Evolutionary conservation across 2,113 vertebrate genomes (phyloP).

Genomic region (Tachuris rubrigastra): DNA sequence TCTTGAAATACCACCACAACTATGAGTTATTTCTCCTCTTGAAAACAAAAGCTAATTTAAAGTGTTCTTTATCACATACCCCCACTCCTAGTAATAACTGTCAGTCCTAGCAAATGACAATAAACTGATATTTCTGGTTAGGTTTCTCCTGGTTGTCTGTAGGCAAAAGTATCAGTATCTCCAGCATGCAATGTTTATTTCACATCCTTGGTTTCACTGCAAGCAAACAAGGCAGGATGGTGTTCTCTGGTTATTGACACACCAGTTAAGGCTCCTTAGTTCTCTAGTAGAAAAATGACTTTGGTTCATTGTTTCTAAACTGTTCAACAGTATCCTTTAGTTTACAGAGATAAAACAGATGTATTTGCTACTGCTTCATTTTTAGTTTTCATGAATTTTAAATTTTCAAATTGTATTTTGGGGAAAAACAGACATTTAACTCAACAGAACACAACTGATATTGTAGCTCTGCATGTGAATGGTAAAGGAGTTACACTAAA

Average conservation of each 20-base stretch:
- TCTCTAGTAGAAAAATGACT: background rate
- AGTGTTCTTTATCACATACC: background rate
- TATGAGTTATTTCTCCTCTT: background rate
- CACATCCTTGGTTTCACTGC: background rate
- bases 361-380: background rate
- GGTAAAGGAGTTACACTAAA: background rate
- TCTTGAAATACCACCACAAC: background rate
- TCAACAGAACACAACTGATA: background rate
- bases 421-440: background rate
- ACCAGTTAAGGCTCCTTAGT: background rate
- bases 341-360: background rate
- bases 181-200: background rate
- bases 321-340: background rate
- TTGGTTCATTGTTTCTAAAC: background rate
- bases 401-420: background rate
- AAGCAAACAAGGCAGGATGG: background rate
- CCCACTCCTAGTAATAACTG: background rate
- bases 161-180: background rate
- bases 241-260: background rate
- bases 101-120: slow-evolving; percentile 1
- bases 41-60: background rate
- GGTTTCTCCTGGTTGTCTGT: background rate
- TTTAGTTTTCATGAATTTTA: background rate
- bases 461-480: background rate
- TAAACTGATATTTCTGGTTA: background rate